Evolutionary conservation across 1,140 invertebrate genomes (phyloP).

Genomic region (Zaprionus vittiger): DNA sequence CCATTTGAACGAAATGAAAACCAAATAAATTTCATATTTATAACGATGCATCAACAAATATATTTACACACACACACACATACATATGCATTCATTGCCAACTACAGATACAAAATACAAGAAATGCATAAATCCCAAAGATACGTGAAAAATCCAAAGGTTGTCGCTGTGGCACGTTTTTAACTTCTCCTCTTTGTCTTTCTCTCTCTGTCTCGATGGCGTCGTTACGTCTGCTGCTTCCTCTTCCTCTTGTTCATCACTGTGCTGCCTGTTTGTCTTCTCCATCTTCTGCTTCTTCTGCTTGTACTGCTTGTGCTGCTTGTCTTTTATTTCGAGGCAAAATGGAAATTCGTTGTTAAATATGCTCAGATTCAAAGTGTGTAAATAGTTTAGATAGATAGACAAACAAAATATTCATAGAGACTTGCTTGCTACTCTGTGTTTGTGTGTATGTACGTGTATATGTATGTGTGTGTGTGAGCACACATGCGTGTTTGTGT

Average conservation of each 20-base stretch:
- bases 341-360: conserved; percentile 75
- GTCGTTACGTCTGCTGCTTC: conserved; percentile 8
- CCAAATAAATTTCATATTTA: conserved; percentile 59
- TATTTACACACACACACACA: not conserved
- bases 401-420: conserved; percentile 13
- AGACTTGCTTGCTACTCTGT: conserved; percentile 11
- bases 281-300: not conserved
- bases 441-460: not conserved
- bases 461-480: not conserved
- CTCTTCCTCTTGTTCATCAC: not conserved
- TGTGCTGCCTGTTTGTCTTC: not conserved
- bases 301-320: not conserved
- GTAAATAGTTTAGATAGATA: conserved; percentile 48
- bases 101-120: conserved; percentile 26
- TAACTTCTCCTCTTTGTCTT: not conserved
- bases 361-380: conserved; percentile 52
- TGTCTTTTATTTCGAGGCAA: conserved; percentile 65
- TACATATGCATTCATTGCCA: conserved; percentile 9
- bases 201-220: not conserved
- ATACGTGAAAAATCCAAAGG: conserved; percentile 36
- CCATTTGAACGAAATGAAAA: conserved; percentile 56
- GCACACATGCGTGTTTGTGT: not conserved
- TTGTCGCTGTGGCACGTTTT: not conserved
- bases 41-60: conserved; percentile 54
- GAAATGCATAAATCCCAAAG: conserved; percentile 42